Conservation (phyloP, 2,113 vertebrate species). For the Pithys albifrons region DNA sequence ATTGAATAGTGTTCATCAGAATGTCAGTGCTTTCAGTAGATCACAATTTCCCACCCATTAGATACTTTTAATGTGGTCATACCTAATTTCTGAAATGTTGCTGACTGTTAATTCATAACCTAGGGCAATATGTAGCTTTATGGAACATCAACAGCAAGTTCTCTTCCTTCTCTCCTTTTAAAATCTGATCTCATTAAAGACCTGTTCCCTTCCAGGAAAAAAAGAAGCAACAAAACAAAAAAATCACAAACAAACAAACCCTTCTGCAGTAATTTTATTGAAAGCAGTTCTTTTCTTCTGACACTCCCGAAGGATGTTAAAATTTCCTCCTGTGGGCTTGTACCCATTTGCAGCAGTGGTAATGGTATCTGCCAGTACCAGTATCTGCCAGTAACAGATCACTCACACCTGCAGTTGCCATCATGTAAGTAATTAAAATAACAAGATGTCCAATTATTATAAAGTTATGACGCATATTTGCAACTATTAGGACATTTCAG, state of each 20-base stretch:
- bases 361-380: background rate
- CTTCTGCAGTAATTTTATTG: background rate
- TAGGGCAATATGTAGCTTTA: background rate
- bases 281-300: background rate
- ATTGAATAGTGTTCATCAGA: background rate
- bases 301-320: background rate
- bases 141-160: background rate
- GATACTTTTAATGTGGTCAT: background rate
- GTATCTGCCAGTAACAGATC: background rate
- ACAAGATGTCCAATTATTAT: background rate
- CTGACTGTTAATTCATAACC: background rate
- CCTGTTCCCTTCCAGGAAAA: background rate
- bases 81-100: background rate
- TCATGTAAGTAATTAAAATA: background rate
- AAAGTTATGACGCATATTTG: background rate
- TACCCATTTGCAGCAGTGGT: background rate
- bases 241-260: background rate
- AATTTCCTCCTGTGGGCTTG: background rate
- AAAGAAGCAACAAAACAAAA: background rate
- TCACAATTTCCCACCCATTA: background rate
- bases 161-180: background rate
- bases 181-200: background rate
- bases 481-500: background rate
- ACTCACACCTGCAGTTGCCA: background rate
- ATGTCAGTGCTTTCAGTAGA: background rate